phyloP scores from a whole-genome alignment of 2,113 vertebrate genomes.

The Erinaceus europaeus region DNA sequence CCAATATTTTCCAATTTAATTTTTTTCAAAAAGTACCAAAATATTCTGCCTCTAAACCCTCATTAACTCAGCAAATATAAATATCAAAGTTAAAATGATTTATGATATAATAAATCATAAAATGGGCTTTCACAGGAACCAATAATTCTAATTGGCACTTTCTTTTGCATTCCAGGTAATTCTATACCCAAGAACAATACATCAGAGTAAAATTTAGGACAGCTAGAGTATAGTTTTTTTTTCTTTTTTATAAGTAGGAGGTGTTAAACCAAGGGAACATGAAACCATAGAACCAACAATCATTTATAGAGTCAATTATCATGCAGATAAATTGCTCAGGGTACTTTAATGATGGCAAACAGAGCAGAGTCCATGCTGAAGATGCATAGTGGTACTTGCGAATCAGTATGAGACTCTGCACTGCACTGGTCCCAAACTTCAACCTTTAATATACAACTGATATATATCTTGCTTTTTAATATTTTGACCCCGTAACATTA shows the following conservation, averaged over 20 bases:
- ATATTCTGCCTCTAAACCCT: background rate
- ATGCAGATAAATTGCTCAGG: background rate
- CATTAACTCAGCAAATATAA: background rate
- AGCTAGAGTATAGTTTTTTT: background rate
- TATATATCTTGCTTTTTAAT: background rate
- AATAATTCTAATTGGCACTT: background rate
- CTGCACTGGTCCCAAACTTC: background rate
- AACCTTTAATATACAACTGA: background rate
- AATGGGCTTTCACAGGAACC: background rate
- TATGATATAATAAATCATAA: conserved; percentile 1
- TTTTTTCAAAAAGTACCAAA: background rate
- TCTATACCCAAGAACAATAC: background rate
- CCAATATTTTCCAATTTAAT: background rate
- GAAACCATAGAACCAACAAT: background rate
- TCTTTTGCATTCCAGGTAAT: background rate
- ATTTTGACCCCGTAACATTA: background rate
- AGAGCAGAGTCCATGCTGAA: background rate
- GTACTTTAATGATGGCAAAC: too few relatives aligned
- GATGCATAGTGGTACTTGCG: background rate
- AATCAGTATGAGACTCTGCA: background rate
- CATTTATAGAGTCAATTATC: background rate
- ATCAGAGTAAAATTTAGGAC: background rate
- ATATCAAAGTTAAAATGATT: background rate
- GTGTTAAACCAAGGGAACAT: background rate
- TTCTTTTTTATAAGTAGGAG: background rate